A percentile compares a stretch with the other conserved stretches of the same genome.
Conservation (phyloP, 2,888 invertebrate species). For the Acanthosepion esculentum region DNA sequence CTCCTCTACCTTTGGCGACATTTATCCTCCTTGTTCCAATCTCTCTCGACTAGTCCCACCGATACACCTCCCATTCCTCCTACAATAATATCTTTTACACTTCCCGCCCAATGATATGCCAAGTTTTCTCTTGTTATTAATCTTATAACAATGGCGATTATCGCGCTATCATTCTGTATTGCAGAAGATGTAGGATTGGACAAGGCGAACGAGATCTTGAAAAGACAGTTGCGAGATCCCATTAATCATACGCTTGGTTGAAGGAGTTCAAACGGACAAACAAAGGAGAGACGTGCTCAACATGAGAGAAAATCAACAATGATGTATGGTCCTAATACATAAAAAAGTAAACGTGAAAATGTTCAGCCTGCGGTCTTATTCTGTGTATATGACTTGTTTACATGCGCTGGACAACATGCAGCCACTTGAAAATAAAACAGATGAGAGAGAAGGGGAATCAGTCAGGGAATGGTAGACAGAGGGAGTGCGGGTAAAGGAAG, state of each 20-base stretch:
- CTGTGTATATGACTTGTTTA: no score
- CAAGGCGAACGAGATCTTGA: not conserved
- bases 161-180: not conserved
- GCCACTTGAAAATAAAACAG: no score
- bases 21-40: not conserved
- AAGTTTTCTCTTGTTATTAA: not conserved
- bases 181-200: not conserved
- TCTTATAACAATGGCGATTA: constrained; percentile 20
- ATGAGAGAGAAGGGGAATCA: no score
- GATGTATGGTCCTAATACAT: not conserved
- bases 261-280: not conserved
- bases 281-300: not conserved
- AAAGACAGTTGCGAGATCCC: not conserved
- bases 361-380: not conserved
- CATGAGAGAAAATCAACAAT: not conserved
- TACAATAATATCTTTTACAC: no score
- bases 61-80: no score
- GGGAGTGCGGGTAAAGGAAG: no score
- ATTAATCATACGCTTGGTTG: not conserved
- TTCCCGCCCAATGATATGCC: not conserved
- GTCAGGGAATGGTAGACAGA: no score
- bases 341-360: not conserved
- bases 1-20: not conserved
- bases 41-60: not conserved
- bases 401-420: no score